Conservation (phyloP, 64 coral and sea anemone species). For the Catalaphyllia jardinei region DNA sequence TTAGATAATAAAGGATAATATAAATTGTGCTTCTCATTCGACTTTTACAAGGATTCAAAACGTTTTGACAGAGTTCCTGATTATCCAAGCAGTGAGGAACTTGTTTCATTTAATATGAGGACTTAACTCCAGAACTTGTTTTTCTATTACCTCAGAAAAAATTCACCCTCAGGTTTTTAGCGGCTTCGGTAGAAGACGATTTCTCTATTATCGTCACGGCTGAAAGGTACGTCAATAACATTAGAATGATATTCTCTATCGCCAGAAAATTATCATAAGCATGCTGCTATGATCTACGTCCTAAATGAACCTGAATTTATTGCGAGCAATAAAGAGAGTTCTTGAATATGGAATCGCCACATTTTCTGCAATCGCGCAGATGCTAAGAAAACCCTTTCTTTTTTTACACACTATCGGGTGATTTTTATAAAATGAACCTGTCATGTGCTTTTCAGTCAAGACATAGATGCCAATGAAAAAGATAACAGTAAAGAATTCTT, state of each 20-base stretch:
- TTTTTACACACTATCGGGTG: background rate
- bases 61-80: background rate
- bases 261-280: too few species aligned
- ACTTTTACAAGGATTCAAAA: too few species aligned
- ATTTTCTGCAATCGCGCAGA: too few species aligned
- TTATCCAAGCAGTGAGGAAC: background rate
- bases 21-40: too few species aligned
- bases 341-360: too few species aligned
- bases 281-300: too few species aligned
- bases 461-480: background rate
- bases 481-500: constrained; percentile 35
- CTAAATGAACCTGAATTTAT: too few species aligned
- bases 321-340: too few species aligned
- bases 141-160: background rate
- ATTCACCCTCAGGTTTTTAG: constrained; percentile 36
- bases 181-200: constrained; percentile 4
- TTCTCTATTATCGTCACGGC: constrained; percentile 27
- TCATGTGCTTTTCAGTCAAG: constrained; percentile 9
- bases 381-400: too few species aligned
- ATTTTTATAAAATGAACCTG: background rate
- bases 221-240: constrained; percentile 5
- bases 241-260: background rate
- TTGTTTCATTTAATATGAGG: background rate
- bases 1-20: too few species aligned
- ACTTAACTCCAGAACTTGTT: background rate